Base-by-base conservation (phyloP, 2,113 vertebrate genomes). In the Salvelinus alpinus region DNA sequence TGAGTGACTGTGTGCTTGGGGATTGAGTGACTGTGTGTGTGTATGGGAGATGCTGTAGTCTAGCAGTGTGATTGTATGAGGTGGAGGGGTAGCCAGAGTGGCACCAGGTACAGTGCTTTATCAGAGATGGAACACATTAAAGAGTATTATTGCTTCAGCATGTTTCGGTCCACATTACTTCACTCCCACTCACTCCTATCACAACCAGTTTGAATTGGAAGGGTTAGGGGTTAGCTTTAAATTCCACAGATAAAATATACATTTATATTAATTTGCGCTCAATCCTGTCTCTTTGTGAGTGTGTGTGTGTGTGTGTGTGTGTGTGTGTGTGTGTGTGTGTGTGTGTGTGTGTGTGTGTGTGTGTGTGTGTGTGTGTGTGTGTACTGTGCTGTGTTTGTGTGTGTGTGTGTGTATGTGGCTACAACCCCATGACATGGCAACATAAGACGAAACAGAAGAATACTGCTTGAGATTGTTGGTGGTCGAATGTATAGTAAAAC, bases 31-130 rank as follows among this genome's bases (percentile, higher is more conserved):
- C 27, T 25, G 25, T 44, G n/a, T 13, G 59, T 24, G 12, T 27
- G 75, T 29, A 14, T 67, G 44, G 31, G 29, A 18, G 80, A 25
- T 44, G 75, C 48, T 31, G 57, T 27, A 29, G 51, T 48, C 29
- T 67, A 31, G 65, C 48, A 74, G 64, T 62, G 67, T 59, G 78
- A 76, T 74, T 44, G 64, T 73, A 71, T 64, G 76, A 75, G 78
- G 79, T 73, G 78, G 78, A 74, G 73, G 68, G 65, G 70, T 71
- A 84, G 84, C 77, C 82, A 79, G 73, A 78, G 77, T 81, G 80
- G 84, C 82, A 83, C 84, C 84, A 84, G 86, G 84, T 88, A 86
- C 74, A 77, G 62, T 73, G n/a, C 76, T 80, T 85, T 83, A 88
- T 82, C 69, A 57, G 82, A 78, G 77, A 88, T 86, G 82, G 87